Evolutionary conservation across 2,888 invertebrate genomes (phyloP), one percentile per base, ranked within the genome.

Genomic region (Troides oblongomaculatus): DNA sequence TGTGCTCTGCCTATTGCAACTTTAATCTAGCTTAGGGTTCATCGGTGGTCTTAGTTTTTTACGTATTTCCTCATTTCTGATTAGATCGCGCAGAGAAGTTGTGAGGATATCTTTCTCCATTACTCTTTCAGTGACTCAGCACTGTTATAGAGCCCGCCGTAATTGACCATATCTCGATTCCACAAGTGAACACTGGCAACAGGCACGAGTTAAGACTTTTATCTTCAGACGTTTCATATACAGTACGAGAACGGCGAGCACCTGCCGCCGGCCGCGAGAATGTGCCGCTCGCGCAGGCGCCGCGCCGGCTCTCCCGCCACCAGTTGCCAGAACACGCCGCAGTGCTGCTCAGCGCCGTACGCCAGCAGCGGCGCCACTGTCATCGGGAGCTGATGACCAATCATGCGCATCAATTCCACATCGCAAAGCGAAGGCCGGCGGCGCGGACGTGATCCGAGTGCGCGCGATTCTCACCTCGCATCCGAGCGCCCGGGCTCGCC

Each of bases 191-290:
- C 30, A 30, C 30, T 30, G 30, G 30, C 30, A 30, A 30, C 5
- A 30, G 30, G 30, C 30, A 30, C 30, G 3, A 30, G 30, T 30
- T 30, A 30, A 30, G 30, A 30, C 30, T 30, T 30, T 30, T 5
- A 30, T 30, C 30, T 30, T 30, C 30, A 30, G 30, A 30, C 39
- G 10, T 39, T 10, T 39, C 7, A 39, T 39, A 6, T 10, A 39
- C 10, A 39, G 39, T 39, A 10, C 1, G 7, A 10, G 8, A 39
- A 39, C 39, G 39, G 39, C 39, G 39, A 39, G 1, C 39, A 91
- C 91, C 98, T 94, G 57, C 98, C 98, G 0, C 99, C 99, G 10
- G 95, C 96, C 0, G 98, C 98, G 60, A 99, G 93, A 0, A 98
- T 95, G 74, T 89, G 85, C 94, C 96, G 77, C 91, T 94, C 73